These are phyloP conservation scores for Lasaia peninsularis DNA, from an alignment of 1,140 invertebrate genomes.

Conservation along the genomic window DNA sequence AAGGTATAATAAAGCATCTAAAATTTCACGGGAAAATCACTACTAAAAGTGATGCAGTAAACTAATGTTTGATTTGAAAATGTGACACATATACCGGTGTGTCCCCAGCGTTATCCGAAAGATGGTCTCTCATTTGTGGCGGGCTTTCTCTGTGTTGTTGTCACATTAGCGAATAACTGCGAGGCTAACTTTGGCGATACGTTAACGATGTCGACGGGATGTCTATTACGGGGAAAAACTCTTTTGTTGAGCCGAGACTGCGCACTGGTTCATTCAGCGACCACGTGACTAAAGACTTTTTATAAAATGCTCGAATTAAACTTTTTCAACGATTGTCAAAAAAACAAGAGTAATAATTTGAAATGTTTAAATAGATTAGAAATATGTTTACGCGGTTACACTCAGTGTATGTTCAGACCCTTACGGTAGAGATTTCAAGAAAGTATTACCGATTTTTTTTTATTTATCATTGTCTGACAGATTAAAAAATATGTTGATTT, in stretches of 20 bases:
- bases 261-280: constrained; percentile 18
- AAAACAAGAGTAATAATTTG: too few species aligned
- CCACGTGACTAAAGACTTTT: constrained; percentile 24
- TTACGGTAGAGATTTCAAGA: too few species aligned
- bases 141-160: constrained; percentile 69
- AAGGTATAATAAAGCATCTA: too few species aligned
- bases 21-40: too few species aligned
- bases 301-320: not conserved
- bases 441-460: too few species aligned
- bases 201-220: constrained; percentile 69
- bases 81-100: constrained; percentile 25
- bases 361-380: too few species aligned
- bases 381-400: too few species aligned
- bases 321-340: too few species aligned
- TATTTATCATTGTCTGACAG: too few species aligned
- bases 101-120: constrained; percentile 49
- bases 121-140: constrained; percentile 68
- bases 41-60: not conserved
- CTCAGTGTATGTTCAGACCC: too few species aligned
- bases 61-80: not conserved
- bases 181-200: constrained; percentile 62
- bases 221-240: constrained; percentile 61
- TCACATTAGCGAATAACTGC: constrained; percentile 75
- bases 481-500: too few species aligned
- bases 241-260: constrained; percentile 42